Base-by-base conservation (phyloP, 2,113 vertebrate genomes). In the Petromus typicus region DNA sequence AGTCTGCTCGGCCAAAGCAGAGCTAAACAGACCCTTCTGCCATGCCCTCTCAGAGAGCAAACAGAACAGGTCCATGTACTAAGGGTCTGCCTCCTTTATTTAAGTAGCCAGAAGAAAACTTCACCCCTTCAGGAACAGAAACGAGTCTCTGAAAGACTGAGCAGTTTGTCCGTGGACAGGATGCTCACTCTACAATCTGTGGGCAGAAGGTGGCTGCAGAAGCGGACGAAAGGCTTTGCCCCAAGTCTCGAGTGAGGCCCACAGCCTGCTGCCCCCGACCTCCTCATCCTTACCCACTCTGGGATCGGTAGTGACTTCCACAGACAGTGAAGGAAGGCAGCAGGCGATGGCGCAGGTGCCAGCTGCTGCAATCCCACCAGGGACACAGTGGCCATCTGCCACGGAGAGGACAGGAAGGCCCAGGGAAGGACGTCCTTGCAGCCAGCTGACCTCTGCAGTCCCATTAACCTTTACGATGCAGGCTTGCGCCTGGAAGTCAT, bases 381-480 rank as follows among this genome's bases (percentile, higher is more conserved):
- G 89, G 93, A 86, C 95, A 97, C 69, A 40, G 83, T 43, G 1
- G 94, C 97, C 98, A 97, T 96, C 96, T 97, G 97, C 95, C 98
- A 81, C 87, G 61, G 83, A 90, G 51, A 56, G 32, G 0, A 64
- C 16, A 87, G 61, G 59, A 96, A 89, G 54, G 57, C 43, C 40
- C n/a, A n/a, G 85, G 93, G 25, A 86, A 57, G 96, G 95, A 1
- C 0, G 0, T 1, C 7, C 0, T 57, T 48, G 57, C 81, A 91
- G 85, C 43, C 69, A 57, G 63, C 80, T 82, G 86, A 73, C 76
- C 76, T 90, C 80, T 66, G 48, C 23, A 76, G 86, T 54, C 96
- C 75, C 30, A 1, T 0, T 80, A 83, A 96, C 63, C 81, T 97
- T 96, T 96, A 66, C 25, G 4, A n/a, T 37, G 51, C 22, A n/a